These are phyloP conservation scores for Mimumesa dahlbomi DNA, from an alignment of 2,888 invertebrate species.

Conservation along the genomic window DNA sequence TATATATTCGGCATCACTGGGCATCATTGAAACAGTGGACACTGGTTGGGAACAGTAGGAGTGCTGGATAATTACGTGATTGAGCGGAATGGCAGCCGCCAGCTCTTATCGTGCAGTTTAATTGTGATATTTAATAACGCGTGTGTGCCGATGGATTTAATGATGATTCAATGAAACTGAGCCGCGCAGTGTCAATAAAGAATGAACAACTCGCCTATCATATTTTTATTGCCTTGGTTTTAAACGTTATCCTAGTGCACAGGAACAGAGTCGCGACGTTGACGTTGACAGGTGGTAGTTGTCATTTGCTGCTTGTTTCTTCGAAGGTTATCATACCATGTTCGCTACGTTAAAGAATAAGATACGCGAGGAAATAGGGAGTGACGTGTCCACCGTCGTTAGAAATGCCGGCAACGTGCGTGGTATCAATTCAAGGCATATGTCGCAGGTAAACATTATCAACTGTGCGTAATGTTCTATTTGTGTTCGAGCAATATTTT, in stretches of 20 bases:
- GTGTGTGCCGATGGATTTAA: slow-evolving; percentile 3
- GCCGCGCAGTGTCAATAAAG: slow-evolving; percentile 12
- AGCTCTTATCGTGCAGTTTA: not conserved
- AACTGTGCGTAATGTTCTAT: too few species aligned
- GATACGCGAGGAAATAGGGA: slow-evolving; percentile 94
- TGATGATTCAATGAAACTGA: slow-evolving; percentile 17
- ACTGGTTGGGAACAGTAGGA: too few species aligned
- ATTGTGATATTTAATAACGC: not conserved
- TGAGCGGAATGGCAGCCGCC: slow-evolving; percentile 37
- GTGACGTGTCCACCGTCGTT: slow-evolving; percentile 84
- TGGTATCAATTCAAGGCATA: slow-evolving; percentile 74
- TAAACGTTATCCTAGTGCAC: slow-evolving; percentile 7
- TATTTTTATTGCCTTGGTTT: slow-evolving; percentile 10
- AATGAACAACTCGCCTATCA: slow-evolving; percentile 27
- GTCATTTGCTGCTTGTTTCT: slow-evolving; percentile 29
- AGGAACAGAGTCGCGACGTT: slow-evolving; percentile 25
- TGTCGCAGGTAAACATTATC: slow-evolving; percentile 72
- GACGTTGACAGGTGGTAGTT: slow-evolving; percentile 66
- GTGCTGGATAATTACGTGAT: too few species aligned
- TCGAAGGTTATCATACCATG: slow-evolving; percentile 81
- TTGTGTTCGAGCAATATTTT: too few species aligned
- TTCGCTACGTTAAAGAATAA: slow-evolving; percentile 94
- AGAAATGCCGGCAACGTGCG: slow-evolving; percentile 75
- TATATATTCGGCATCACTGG: slow-evolving; percentile 4
- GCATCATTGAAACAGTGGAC: too few species aligned